Evolutionary conservation across 2,888 invertebrate species (phyloP).

Genomic region (Geotrupes spiniger): DNA sequence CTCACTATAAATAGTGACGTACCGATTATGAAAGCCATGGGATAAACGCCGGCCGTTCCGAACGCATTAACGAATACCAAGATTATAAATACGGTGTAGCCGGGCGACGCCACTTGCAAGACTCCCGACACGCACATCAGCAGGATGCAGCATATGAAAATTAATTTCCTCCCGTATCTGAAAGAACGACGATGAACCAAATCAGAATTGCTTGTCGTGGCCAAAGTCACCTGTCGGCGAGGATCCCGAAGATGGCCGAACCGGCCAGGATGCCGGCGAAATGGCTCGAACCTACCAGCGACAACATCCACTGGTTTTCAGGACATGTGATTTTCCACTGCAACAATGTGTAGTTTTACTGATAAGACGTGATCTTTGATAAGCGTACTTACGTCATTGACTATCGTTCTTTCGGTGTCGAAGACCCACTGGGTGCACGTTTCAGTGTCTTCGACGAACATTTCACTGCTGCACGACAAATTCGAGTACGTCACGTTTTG

Average conservation of each 20-base stretch:
- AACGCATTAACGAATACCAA: conserved; percentile 59
- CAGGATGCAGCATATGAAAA: conserved; percentile 58
- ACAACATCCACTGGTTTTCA: conserved; percentile 61
- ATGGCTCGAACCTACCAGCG: conserved; percentile 61
- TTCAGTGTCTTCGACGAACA: conserved; percentile 45
- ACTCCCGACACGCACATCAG: conserved; percentile 59
- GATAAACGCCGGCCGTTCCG: conserved; percentile 62
- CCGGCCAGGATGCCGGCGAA: conserved; percentile 63
- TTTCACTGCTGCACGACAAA: conserved; percentile 41
- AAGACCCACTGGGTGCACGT: conserved; percentile 56
- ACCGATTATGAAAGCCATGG: conserved; percentile 60
- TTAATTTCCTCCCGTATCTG: conserved; percentile 59
- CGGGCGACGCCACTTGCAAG: conserved; percentile 54
- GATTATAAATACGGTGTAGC: conserved; percentile 54
- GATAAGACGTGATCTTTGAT: neutral
- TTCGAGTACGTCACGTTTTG: conserved; percentile 32
- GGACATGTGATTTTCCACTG: conserved; percentile 61
- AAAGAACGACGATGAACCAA: conserved; percentile 6
- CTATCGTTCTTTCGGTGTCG: conserved; percentile 55
- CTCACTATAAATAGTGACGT: too few species aligned
- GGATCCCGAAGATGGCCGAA: conserved; percentile 57
- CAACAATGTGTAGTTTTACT: conserved; percentile 28
- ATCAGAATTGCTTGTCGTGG: neutral
- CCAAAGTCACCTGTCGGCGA: conserved; percentile 57
- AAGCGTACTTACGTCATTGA: conserved; percentile 53